Evolutionary conservation across 2,888 invertebrate genomes (phyloP).

Genomic region (Noctua pronuba): DNA sequence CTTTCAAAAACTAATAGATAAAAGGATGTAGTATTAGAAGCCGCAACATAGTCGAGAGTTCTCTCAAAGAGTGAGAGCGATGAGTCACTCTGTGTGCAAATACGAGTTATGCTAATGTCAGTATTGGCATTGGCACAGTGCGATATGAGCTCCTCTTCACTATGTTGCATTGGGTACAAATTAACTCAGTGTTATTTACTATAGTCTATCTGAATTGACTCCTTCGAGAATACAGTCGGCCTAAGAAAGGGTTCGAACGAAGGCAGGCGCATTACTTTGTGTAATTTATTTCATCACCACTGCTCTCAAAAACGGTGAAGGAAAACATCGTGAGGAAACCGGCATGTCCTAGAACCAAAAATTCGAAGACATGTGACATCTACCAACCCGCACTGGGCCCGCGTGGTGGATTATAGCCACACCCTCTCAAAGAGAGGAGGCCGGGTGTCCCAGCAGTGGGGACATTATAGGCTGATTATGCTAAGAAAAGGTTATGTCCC

Average conservation of each 20-base stretch:
- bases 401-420: too few relatives aligned
- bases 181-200: constrained; percentile 3
- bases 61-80: constrained; percentile 35
- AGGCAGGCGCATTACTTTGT: too few relatives aligned
- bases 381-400: too few relatives aligned
- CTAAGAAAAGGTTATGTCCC: background rate
- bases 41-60: background rate
- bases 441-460: too few relatives aligned
- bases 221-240: background rate
- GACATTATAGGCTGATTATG: too few relatives aligned
- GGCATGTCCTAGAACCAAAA: too few relatives aligned
- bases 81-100: constrained; percentile 64
- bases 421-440: too few relatives aligned
- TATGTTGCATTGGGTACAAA: constrained; percentile 10
- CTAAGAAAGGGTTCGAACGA: too few relatives aligned
- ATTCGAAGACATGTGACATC: too few relatives aligned
- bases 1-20: background rate
- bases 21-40: constrained; percentile 1
- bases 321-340: too few relatives aligned
- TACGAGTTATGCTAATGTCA: constrained; percentile 76
- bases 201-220: background rate
- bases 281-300: too few relatives aligned
- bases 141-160: constrained; percentile 27
- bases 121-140: constrained; percentile 35
- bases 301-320: too few relatives aligned